Evolutionary conservation across 1,140 invertebrate genomes (phyloP).

Genomic region (silkworm (Bombyx mori)): ASM3026992v2 NC_085118.1:17287001-17287500

Average conservation of each 20-base stretch:
- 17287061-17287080: no score
- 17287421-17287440: constrained; percentile 74
- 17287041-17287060: no score
- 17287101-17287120: no score
- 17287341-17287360: constrained; percentile 73
- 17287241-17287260: constrained; percentile 81
- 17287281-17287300: constrained; percentile 79
- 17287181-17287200: no score
- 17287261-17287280: constrained; percentile 77
- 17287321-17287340: constrained; percentile 80
- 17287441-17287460: constrained; percentile 72
- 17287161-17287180: no score
- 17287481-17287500: no score
- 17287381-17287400: constrained; percentile 74
- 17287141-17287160: no score
- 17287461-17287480: constrained; percentile 76
- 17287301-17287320: constrained; percentile 74
- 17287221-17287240: constrained; percentile 79
- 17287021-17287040: no score
- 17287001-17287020: no score
- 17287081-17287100: no score
- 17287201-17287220: constrained; percentile 2
- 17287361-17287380: constrained; percentile 75
- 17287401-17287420: constrained; percentile 74
- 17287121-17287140: no score